These are phyloP conservation scores for Agriopis leucophaearia DNA, from an alignment of 2,888 invertebrate species.

Conservation along the genomic window DNA sequence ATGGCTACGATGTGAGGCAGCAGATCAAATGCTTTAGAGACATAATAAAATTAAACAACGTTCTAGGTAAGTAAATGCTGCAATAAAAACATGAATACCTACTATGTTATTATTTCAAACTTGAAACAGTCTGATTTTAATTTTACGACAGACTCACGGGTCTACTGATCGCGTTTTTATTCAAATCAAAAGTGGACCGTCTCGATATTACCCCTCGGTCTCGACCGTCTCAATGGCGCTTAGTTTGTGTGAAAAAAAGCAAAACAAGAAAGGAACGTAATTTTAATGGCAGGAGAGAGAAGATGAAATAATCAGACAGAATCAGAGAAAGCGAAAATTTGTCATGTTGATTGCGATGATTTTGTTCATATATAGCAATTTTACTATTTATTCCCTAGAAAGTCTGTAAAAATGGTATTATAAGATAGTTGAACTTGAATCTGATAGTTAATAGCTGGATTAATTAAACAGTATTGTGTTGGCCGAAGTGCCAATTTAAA, in stretches of 20 bases:
- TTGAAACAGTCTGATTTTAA: too few relatives aligned
- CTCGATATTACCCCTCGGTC: too few relatives aligned
- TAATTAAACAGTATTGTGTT: neutral
- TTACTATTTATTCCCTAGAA: neutral
- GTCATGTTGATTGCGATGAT: slow-evolving; percentile 70
- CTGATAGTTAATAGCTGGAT: neutral
- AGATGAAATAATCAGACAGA: neutral
- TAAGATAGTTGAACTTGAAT: neutral
- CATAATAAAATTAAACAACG: too few relatives aligned
- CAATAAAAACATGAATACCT: too few relatives aligned
- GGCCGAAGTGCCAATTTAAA: slow-evolving; percentile 22
- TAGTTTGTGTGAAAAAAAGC: neutral
- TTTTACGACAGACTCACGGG: neutral
- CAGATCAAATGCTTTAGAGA: too few relatives aligned
- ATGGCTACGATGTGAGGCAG: too few relatives aligned
- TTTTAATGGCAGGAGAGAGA: slow-evolving; percentile 16
- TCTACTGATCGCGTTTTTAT: neutral
- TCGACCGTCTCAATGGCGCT: neutral
- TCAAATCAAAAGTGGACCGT: neutral
- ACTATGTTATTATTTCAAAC: too few relatives aligned
- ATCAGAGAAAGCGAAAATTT: slow-evolving; percentile 49
- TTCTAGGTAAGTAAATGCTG: too few relatives aligned
- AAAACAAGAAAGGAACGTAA: slow-evolving; percentile 6
- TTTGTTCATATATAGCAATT: neutral
- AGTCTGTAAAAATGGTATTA: slow-evolving; percentile 2